Percentiles rank a stretch among this genome's conserved stretches.
Conservation (phyloP, 2,797 vertebrate genomes). For the Gallirallus australis region DNA sequence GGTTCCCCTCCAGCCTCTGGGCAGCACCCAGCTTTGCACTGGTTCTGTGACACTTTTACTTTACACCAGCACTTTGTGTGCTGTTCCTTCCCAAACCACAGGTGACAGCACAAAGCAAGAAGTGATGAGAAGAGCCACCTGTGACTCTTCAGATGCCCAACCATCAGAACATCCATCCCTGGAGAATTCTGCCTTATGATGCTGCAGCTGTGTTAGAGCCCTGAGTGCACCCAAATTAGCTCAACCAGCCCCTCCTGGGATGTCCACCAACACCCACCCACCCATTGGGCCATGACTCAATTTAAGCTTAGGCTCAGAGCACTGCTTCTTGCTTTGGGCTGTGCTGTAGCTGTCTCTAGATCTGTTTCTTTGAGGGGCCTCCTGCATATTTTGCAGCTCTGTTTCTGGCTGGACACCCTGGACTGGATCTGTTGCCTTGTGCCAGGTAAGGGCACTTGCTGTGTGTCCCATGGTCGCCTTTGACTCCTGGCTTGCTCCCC, state of each 20-base stretch:
- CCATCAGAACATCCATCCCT: neutral
- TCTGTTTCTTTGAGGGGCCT: neutral
- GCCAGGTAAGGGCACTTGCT: neutral
- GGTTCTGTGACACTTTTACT: neutral
- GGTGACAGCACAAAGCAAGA: neutral
- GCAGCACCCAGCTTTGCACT: neutral
- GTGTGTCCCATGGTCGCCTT: no score
- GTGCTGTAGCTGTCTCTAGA: fast-evolving
- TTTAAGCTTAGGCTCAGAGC: neutral
- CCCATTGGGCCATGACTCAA: neutral
- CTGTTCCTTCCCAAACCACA: neutral
- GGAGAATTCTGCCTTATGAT: neutral
- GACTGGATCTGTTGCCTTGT: no score
- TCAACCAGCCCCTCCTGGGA: neutral
- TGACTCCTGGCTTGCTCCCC: neutral
- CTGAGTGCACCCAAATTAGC: neutral
- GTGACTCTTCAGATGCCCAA: neutral
- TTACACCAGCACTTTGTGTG: neutral
- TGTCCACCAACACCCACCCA: no score
- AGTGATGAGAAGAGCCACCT: neutral
- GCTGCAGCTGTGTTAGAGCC: neutral
- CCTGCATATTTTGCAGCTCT: fast-evolving
- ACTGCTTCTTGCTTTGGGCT: fast-evolving
- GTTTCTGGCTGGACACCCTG: neutral
- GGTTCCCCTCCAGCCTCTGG: neutral